A percentile compares a stretch with the other conserved stretches of the same genome.
phyloP scores from a whole-genome alignment of 2,888 invertebrate genomes.

The Zootermopsis nevadensis region DNA sequence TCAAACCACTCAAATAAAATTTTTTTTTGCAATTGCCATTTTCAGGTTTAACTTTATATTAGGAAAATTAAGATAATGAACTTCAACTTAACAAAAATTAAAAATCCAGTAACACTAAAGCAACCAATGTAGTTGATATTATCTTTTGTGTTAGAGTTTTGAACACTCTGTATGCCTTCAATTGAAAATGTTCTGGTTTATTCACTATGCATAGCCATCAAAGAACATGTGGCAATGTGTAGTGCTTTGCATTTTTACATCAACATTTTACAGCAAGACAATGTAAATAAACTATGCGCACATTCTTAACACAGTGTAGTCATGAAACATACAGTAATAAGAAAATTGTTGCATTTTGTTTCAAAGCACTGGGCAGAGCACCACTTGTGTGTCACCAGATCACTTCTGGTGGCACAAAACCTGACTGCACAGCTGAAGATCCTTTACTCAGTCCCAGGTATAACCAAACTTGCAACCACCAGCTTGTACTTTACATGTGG shows the following conservation, averaged over 20 bases:
- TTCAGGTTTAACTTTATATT: neutral
- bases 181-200: neutral
- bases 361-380: too few species aligned
- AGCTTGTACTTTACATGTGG: neutral
- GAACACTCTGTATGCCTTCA: conserved; percentile 3
- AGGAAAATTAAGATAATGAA: neutral
- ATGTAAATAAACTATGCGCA: neutral
- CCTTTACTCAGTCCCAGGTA: neutral
- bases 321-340: too few species aligned
- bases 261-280: neutral
- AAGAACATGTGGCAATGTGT: neutral
- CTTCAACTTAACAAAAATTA: neutral
- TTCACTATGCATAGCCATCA: neutral
- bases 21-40: neutral
- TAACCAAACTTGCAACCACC: neutral
- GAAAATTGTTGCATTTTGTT: too few species aligned
- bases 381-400: too few species aligned
- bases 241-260: neutral
- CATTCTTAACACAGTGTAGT: neutral
- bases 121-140: neutral
- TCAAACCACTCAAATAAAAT: too few species aligned
- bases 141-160: neutral
- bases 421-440: neutral
- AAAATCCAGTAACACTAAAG: neutral
- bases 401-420: too few species aligned